Evolutionary conservation across 2,888 invertebrate genomes (phyloP).

Genomic region (Ophion costatus): DNA sequence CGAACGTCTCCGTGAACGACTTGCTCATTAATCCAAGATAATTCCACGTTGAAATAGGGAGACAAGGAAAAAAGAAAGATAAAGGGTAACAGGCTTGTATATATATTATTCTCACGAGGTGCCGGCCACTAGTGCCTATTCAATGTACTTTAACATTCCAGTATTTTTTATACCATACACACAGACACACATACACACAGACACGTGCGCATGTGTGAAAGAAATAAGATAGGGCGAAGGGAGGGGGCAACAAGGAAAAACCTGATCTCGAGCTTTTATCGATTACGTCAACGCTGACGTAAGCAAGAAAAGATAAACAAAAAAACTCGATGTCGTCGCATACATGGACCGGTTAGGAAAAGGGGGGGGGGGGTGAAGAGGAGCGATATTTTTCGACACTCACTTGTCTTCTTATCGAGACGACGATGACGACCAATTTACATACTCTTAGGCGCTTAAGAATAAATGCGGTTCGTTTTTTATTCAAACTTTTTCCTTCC

Average conservation of each 20-base stretch:
- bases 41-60: slow-evolving; percentile 24
- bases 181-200: background rate
- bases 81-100: slow-evolving; percentile 39
- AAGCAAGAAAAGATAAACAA: slow-evolving; percentile 17
- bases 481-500: slow-evolving; percentile 8
- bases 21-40: slow-evolving; percentile 49
- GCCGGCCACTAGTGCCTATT: slow-evolving; percentile 60
- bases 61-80: slow-evolving; percentile 5
- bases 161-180: slow-evolving; percentile 66
- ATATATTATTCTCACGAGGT: slow-evolving; percentile 46
- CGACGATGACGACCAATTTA: slow-evolving; percentile 44
- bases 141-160: slow-evolving; percentile 69
- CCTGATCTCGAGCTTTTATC: slow-evolving; percentile 63
- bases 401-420: slow-evolving; percentile 44
- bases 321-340: slow-evolving; percentile 35
- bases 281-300: slow-evolving; percentile 52
- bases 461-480: slow-evolving; percentile 60
- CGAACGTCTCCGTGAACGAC: slow-evolving; percentile 41
- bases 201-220: background rate
- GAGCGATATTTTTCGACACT: slow-evolving; percentile 11
- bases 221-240: background rate
- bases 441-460: slow-evolving; percentile 72
- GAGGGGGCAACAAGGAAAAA: slow-evolving; percentile 14
- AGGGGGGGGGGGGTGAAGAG: slow-evolving; percentile 22
- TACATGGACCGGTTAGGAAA: background rate